Base-by-base conservation (phyloP, 2,888 invertebrate species). In the Lypha dubia region DNA sequence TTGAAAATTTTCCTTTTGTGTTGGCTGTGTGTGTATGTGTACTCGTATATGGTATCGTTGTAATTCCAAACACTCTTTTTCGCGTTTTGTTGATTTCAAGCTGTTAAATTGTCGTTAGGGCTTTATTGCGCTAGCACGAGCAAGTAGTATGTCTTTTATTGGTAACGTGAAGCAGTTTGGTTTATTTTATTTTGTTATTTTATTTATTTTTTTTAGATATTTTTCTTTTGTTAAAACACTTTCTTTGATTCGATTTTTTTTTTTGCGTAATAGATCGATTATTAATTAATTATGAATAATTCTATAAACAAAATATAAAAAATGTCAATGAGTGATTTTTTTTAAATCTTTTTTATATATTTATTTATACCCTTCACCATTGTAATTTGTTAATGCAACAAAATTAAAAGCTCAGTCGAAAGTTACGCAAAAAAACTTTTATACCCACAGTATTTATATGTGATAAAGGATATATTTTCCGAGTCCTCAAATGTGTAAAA, bases 21-120 rank as follows among this genome's bases (percentile, higher is more conserved):
- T 63, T 13, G 24, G 28, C 5, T 28, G 28, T 11, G 9, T 44
- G 13, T 51, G 13, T 67, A n/a, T n/a, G n/a, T 81, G 11, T 63
- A 13, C 22, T 58, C 38, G 17, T 41, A n/a, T n/a, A n/a, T 62
- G 28, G 22, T 24, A 15, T 67, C 28, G 74, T 74, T 49, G 62
- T 7, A 60, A 20, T 46, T 38, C 32, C n/a, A 41, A 17, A 20
- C 3, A n/a, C 13, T 35, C 17, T n/a, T 13, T 41, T 68, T 63
- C 53, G 60, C 13, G 38, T 62, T n/a, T 13, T 5, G 28, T 28
- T 28, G 28, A 41, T 41, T 73, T 65, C 24, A 51, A 67, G 38
- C 65, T 67, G 73, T 49, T 32, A 32, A 62, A 53, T 75, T 62
- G 28, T 53, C 46, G 7, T 28, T 28, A 41, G 28, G 13, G 15